A percentile compares a stretch with the other conserved stretches of the same genome.
These are phyloP conservation scores for Brachylomia viminalis DNA, from an alignment of 2,888 invertebrate species.

Conservation along the genomic window DNA sequence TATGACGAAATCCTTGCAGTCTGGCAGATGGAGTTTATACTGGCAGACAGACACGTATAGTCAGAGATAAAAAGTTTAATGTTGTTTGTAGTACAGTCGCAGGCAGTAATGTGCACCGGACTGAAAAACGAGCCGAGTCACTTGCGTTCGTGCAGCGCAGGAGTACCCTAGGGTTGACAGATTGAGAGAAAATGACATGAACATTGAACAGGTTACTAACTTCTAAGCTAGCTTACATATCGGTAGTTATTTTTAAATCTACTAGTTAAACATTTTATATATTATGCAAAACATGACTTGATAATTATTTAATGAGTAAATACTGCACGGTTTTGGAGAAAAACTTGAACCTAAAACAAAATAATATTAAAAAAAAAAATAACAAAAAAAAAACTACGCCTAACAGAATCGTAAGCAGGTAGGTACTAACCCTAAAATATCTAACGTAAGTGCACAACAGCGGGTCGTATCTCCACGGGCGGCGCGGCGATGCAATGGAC, in stretches of 20 bases:
- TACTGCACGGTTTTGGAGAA: too few relatives aligned
- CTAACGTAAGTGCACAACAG: conserved; percentile 81
- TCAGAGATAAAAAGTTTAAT: conserved; percentile 76
- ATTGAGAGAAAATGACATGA: too few relatives aligned
- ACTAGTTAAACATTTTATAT: too few relatives aligned
- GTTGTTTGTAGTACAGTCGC: conserved; percentile 75
- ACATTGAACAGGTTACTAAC: too few relatives aligned
- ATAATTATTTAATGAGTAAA: too few relatives aligned
- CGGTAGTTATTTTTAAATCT: not conserved
- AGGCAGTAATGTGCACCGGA: conserved; percentile 75
- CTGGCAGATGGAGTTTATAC: conserved; percentile 50
- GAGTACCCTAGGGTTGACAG: conserved; percentile 49
- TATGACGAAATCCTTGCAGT: conserved; percentile 47
- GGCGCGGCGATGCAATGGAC: conserved; percentile 79
- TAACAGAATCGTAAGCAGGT: not conserved
- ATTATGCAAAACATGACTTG: too few relatives aligned
- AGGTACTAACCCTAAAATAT: conserved; percentile 74
- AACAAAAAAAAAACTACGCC: not conserved
- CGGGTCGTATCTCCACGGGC: conserved; percentile 77
- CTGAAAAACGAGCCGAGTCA: conserved; percentile 76
- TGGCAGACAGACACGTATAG: conserved; percentile 46
- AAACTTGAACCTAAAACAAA: too few relatives aligned
- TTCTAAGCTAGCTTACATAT: not conserved
- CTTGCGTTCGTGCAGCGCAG: conserved; percentile 60
- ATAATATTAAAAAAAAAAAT: too few relatives aligned